Percentiles rank a stretch among this genome's conserved stretches.
phyloP scores from a whole-genome alignment of 2,888 invertebrate species.

The Zaprionus bogoriensis region DNA sequence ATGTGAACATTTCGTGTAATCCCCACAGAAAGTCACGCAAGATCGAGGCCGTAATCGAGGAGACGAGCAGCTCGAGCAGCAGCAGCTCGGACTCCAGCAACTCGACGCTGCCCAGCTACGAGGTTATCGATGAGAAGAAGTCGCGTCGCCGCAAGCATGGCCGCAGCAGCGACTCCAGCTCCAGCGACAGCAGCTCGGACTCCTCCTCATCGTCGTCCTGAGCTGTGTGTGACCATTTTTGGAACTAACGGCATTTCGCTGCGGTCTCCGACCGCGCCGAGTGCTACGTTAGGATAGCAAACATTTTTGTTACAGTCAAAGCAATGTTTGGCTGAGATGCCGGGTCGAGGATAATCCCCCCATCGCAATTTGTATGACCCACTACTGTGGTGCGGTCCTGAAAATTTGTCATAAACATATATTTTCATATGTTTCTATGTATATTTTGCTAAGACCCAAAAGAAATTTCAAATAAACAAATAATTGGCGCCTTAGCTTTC shows the following conservation, averaged over 20 bases:
- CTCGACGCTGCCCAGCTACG: constrained; percentile 81
- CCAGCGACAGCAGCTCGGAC: constrained; percentile 67
- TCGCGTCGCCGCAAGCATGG: constrained; percentile 65
- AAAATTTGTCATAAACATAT: constrained; percentile 42
- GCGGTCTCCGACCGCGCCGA: constrained; percentile 9
- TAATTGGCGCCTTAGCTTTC: constrained; percentile 43
- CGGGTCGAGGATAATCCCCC: neutral
- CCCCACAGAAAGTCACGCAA: constrained; percentile 69
- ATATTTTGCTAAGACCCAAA: constrained; percentile 17
- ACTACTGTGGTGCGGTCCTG: constrained; percentile 14
- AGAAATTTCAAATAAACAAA: constrained; percentile 50
- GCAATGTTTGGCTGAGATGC: constrained; percentile 31
- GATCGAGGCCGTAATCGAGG: constrained; percentile 81
- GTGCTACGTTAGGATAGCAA: constrained; percentile 28
- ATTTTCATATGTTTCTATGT: constrained; percentile 58
- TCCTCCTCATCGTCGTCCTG: constrained; percentile 72
- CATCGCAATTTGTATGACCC: constrained; percentile 30
- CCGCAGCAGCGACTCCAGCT: constrained; percentile 67
- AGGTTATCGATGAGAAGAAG: constrained; percentile 81
- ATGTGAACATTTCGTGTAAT: neutral
- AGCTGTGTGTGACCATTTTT: constrained; percentile 26
- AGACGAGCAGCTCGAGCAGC: constrained; percentile 70
- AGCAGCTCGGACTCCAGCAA: constrained; percentile 78
- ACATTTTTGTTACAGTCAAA: constrained; percentile 42
- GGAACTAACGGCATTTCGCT: constrained; percentile 41